Evolutionary conservation across 2,888 invertebrate species (phyloP).

Genomic region (Apamea anceps): DNA sequence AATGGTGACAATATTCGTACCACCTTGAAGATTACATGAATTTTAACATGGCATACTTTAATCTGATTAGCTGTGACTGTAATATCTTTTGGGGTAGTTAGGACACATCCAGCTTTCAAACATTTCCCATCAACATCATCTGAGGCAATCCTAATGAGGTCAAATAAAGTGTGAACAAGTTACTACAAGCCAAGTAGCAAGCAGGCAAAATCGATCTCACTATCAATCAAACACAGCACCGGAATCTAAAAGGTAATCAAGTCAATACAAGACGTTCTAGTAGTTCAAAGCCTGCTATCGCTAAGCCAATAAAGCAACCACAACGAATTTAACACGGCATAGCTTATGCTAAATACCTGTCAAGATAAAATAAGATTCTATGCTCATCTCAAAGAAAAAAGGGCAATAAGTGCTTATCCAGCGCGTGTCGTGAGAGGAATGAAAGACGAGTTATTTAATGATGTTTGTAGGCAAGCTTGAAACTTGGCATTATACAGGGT

Average conservation of each 20-base stretch:
- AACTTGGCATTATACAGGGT: slow-evolving; percentile 7
- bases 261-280: slow-evolving; percentile 9
- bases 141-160: background rate
- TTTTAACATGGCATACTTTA: slow-evolving; percentile 35
- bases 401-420: slow-evolving; percentile 35
- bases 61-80: slow-evolving; percentile 28
- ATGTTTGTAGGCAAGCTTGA: slow-evolving; percentile 34
- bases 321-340: slow-evolving; percentile 36
- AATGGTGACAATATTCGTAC: slow-evolving; percentile 57
- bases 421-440: slow-evolving; percentile 50
- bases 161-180: background rate
- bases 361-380: slow-evolving; percentile 57
- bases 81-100: slow-evolving; percentile 1
- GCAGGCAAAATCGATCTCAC: background rate
- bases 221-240: slow-evolving; percentile 19
- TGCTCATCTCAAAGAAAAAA: slow-evolving; percentile 46
- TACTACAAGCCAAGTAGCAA: background rate
- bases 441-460: slow-evolving; percentile 52
- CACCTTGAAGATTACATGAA: slow-evolving; percentile 48
- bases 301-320: slow-evolving; percentile 42
- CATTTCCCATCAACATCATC: background rate
- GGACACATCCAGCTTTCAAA: background rate
- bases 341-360: slow-evolving; percentile 63
- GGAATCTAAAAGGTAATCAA: slow-evolving; percentile 7
- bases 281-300: slow-evolving; percentile 19